Evolutionary conservation across 53 echinoderm and acorn worm species (phyloP), one percentile per base, ranked within the genome.

Genomic region (Arbacia lixula): DNA sequence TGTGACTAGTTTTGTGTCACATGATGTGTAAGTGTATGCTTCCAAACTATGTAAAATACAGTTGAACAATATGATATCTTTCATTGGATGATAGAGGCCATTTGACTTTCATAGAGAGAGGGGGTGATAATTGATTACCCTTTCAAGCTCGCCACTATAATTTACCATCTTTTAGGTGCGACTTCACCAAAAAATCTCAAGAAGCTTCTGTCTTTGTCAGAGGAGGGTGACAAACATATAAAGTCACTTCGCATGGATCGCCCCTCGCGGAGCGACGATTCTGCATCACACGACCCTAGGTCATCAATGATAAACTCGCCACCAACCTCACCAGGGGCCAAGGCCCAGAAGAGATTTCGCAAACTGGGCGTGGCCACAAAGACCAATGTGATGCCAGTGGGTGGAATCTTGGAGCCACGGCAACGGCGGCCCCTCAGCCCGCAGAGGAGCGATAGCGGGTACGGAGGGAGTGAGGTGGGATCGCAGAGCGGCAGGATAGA

Each of bases 151-250:
- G n/a, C n/a, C n/a, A n/a, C n/a, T n/a, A n/a, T 19, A 57, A 19
- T 12, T 57, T 31, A 14, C 31, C 41, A 14, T 17, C 53, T 31
- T 36, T 12, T 76, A 99, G 99, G 99, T 78, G 99, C 94, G 51
- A 99, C 99, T 24, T 99, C 99, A 28, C 99, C 95, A 20, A 94
- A 92, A 72, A 92, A 94, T 39, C 92, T 99, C 46, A 91, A 91
- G 85, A 99, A 99, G 72, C 71, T 99, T 5, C 88, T 99, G 63
- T 90, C 95, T 22, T 65, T 99, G 38, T 99, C 99, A 4, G 99
- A 99, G 61, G 99, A 99, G 50, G 99, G 99, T 20, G 94, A 99
- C 61, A 90, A 89, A 54, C 88, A 95, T 24, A 84, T 95, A 41
- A 95, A 92, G 87, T 87, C 74, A 22, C 83, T 94, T 89, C 92